Evolutionary conservation across 2,797 vertebrate genomes (phyloP), one percentile per base, ranked within the genome.

Genomic region (Lepus townsendii): DNA sequence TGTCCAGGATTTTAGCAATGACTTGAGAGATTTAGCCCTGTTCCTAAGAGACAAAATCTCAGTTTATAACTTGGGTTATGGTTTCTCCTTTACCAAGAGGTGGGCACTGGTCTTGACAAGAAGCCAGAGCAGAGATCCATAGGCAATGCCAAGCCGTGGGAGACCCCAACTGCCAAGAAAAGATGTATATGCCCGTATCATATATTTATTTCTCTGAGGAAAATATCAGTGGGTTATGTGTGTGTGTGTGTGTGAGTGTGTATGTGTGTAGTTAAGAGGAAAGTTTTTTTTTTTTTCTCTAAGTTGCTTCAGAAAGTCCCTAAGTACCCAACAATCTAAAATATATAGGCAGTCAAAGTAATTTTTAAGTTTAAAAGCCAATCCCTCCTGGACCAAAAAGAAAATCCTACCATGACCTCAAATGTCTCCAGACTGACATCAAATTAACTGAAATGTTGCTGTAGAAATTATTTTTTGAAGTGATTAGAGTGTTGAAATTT

Each of bases 391-490:
- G 27, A 86, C 35, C 42, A 79, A 47, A 63, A 76, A 42, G 10
- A 90, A 93, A 47, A 80, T 84, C 20, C 22, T 89, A 54, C 76
- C 16, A 62, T 78, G 57, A 62, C 14, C 38, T 93, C 35, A 66
- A 42, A 71, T 86, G 69, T 14, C 83, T 68, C 79, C 9, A 35
- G 69, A 89, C 65, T 88, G 4, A 26, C 54, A 71, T 65, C 47
- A 47, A 52, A 52, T 69, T 54, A 79, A 32, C 22, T 60, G 72
- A 50, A 32, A 17, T 85, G 11, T 72, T 42, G 42, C 7, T 47
- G 8, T 47, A 47, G 42, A 47, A 47, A 47, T 47, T 47, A 47
- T 47, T 47, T 47, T 42, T 47, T 47, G 42, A 47, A 47, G 42
- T 47, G 8, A 47, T 47, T 47, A 42, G 6, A 42, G 38, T 42